Conservation (phyloP, 2,888 invertebrate genomes). For the Drosophila meridionalis region DNA sequence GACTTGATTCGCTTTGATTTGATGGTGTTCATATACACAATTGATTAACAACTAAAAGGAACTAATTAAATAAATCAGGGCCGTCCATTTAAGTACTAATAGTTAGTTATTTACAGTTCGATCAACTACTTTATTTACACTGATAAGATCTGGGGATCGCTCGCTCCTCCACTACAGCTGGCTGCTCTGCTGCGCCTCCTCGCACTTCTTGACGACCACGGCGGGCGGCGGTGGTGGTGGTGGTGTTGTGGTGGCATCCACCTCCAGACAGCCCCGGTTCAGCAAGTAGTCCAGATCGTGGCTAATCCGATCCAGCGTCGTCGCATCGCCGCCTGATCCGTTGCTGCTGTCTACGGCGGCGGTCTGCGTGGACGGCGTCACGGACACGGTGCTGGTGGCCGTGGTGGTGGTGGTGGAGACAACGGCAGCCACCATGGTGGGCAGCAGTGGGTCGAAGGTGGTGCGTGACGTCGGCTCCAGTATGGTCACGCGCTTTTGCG, state of each 20-base stretch:
- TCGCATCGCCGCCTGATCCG: slow-evolving; percentile 82
- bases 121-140: slow-evolving; percentile 26
- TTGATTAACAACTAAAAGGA: slow-evolving; percentile 1
- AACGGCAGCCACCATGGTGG: slow-evolving; percentile 80
- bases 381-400: slow-evolving; percentile 49
- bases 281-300: slow-evolving; percentile 93
- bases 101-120: slow-evolving; percentile 30
- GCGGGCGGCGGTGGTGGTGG: slow-evolving; percentile 64
- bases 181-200: slow-evolving; percentile 47
- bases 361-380: slow-evolving; percentile 56
- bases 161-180: slow-evolving; percentile 31
- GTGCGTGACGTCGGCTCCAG: slow-evolving; percentile 83
- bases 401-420: slow-evolving; percentile 60
- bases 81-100: background rate
- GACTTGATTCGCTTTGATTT: slow-evolving; percentile 11
- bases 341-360: slow-evolving; percentile 34
- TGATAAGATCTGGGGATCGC: slow-evolving; percentile 7
- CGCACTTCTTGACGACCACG: slow-evolving; percentile 53
- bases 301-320: slow-evolving; percentile 93
- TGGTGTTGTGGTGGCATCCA: slow-evolving; percentile 50
- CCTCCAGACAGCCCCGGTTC: slow-evolving; percentile 86
- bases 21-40: slow-evolving; percentile 7
- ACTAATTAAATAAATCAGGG: background rate
- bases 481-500: slow-evolving; percentile 84
- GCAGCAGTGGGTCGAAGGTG: slow-evolving; percentile 82